Conservation (phyloP, 2,113 vertebrate species). For the Spea multiplicata region DNA sequence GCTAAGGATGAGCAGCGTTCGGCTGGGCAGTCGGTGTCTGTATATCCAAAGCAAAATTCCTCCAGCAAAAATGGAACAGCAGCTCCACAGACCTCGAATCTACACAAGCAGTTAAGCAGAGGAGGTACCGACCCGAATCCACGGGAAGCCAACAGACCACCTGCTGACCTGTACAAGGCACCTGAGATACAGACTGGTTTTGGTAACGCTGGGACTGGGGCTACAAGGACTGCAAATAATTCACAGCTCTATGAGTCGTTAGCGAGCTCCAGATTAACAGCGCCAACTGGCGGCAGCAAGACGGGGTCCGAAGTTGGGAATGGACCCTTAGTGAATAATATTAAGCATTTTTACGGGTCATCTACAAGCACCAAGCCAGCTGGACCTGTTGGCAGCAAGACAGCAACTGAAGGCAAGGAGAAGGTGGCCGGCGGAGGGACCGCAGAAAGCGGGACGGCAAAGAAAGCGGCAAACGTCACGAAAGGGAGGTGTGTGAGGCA, state of each 20-base stretch:
- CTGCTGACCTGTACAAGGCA: not conserved
- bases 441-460: constrained; percentile 46
- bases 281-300: not conserved
- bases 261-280: not conserved
- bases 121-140: constrained; percentile 7
- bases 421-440: not conserved
- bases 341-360: constrained; percentile 33
- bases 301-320: not conserved
- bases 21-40: not conserved
- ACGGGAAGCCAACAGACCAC: not conserved
- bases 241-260: not conserved
- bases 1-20: not conserved
- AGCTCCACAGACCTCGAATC: no score
- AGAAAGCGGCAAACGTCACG: constrained; percentile 58
- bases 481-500: constrained; percentile 76
- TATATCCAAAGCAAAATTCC: not conserved
- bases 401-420: not conserved
- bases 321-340: constrained; percentile 1
- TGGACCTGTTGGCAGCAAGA: not conserved
- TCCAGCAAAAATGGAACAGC: not conserved
- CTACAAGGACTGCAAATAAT: not conserved
- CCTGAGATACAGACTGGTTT: not conserved
- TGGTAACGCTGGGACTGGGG: not conserved
- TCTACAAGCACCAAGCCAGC: not conserved
- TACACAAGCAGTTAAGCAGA: not conserved